Conservation (phyloP, 1,140 invertebrate genomes). For the Acromyrmex heyeri region DNA sequence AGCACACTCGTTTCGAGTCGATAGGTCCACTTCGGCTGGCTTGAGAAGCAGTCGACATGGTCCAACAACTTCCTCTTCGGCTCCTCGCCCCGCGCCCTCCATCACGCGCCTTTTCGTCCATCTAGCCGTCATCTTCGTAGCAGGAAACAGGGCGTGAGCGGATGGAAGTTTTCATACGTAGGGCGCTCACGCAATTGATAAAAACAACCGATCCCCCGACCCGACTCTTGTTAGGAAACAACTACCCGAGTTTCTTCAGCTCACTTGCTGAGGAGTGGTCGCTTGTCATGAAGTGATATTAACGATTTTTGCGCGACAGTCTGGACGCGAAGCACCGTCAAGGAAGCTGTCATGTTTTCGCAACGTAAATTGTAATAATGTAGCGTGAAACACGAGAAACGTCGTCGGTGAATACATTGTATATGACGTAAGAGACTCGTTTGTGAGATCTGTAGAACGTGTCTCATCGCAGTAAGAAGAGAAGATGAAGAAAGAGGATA, state of each 20-base stretch:
- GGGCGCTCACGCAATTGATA: conserved; percentile 49
- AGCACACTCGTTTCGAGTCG: conserved; percentile 81
- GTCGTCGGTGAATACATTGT: conserved; percentile 67
- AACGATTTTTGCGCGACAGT: conserved; percentile 6
- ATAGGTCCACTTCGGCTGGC: conserved; percentile 80
- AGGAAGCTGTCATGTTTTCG: background rate
- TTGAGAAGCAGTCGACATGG: conserved; percentile 78
- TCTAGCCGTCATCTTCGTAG: conserved; percentile 72
- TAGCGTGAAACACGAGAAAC: conserved; percentile 14
- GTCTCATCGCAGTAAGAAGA: conserved; percentile 64
- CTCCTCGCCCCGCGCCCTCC: conserved; percentile 40
- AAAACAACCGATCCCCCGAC: conserved; percentile 27
- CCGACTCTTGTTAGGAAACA: conserved; percentile 28
- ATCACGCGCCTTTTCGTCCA: conserved; percentile 34
- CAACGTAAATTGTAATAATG: conserved; percentile 14
- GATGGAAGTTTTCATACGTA: conserved; percentile 70
- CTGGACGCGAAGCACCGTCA: background rate
- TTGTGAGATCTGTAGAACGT: conserved; percentile 78
- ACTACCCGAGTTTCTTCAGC: conserved; percentile 24
- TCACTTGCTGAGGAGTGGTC: conserved; percentile 14
- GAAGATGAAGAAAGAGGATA: conserved; percentile 69
- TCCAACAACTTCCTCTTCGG: conserved; percentile 76
- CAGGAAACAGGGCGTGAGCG: conserved; percentile 68
- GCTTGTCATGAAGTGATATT: conserved; percentile 40
- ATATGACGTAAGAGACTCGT: conserved; percentile 73